phyloP scores from a whole-genome alignment of 1,140 invertebrate genomes.

The Drosophila baimaii region DNA sequence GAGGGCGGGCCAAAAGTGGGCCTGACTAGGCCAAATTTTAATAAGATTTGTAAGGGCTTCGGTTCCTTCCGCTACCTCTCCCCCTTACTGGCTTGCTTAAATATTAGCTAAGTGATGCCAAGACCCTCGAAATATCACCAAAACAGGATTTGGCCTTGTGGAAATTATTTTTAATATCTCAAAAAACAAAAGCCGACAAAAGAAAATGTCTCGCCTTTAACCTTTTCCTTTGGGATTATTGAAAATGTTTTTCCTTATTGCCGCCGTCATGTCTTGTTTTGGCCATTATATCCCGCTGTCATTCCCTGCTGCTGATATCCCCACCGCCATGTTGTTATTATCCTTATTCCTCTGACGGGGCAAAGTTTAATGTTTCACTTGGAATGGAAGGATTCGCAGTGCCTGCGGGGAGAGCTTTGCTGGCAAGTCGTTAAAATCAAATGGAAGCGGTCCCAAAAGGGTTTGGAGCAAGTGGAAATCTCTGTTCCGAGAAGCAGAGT shows the following conservation, averaged over 20 bases:
- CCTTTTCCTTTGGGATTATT: slow-evolving; percentile 25
- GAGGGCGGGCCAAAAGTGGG: neutral
- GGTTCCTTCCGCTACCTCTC: neutral
- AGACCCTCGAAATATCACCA: neutral
- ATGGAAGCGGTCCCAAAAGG: slow-evolving; percentile 33
- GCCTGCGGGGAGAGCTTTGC: slow-evolving; percentile 41
- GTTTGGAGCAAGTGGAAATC: too few relatives aligned
- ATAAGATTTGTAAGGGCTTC: neutral
- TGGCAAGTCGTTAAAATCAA: slow-evolving; percentile 50
- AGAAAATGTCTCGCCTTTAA: slow-evolving; percentile 3
- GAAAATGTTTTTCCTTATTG: slow-evolving; percentile 48
- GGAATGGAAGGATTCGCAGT: slow-evolving; percentile 17
- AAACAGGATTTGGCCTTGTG: neutral
- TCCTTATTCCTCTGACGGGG: slow-evolving; percentile 20
- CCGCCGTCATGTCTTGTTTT: slow-evolving; percentile 38
- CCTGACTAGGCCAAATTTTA: neutral
- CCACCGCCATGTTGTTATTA: slow-evolving; percentile 16
- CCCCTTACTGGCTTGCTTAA: neutral
- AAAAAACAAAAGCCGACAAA: neutral
- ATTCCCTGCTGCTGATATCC: slow-evolving; percentile 14
- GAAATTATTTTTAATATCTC: slow-evolving; percentile 15
- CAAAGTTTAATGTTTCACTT: slow-evolving; percentile 57
- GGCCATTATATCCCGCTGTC: slow-evolving; percentile 38
- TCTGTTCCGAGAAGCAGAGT: neutral
- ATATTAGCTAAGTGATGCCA: neutral